Base-by-base conservation (phyloP, 2,797 vertebrate genomes). In the Gallinago nigripennis region DNA sequence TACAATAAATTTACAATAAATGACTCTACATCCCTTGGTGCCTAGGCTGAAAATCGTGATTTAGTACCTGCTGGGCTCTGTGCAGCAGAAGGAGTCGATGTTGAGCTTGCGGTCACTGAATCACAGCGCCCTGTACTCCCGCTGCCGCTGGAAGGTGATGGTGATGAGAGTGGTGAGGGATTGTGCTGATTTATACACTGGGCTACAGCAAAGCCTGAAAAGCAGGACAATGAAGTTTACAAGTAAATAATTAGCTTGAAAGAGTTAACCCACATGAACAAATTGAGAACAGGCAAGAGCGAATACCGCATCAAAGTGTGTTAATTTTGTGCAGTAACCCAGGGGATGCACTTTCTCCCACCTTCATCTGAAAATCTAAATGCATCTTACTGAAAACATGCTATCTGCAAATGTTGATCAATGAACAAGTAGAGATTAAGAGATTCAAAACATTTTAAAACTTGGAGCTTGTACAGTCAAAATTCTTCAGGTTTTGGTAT, bases 131-230 rank as follows among this genome's bases (percentile, higher is more conserved):
- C 98, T 11, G 98, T 98, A 94, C 98, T 99, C 68, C 98, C 98
- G 58, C 97, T 98, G 87, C 97, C 96, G 39, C 98, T 97, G 86
- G 99, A 98, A 35, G 98, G 98, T 0, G 98, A 99, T 0, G 98
- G 98, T 3, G 99, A 99, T 3, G 99, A 98, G 46, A 99, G 96
- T 5, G 99, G 98, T 0, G 98, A 98, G 14, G 98, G 97, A 82
- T 97, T 98, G 93, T 98, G 98, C 96, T 99, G 99, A 79, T 98
- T 98, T 88, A 99, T 97, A 91, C 98, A 99, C 95, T 99, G 99
- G 92, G 99, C 99, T 87, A 99, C 99, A 2, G 99, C 99, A 65
- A 99, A 99, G 88, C 99, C 99, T 99, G 97, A 16, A 95, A 96
- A 95, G 96, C 23, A 96, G 65, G 60, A 88, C 12, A 65, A 21